These are phyloP conservation scores for Cancer borealis DNA, from an alignment of 2,888 invertebrate genomes.

Conservation along the genomic window DNA sequence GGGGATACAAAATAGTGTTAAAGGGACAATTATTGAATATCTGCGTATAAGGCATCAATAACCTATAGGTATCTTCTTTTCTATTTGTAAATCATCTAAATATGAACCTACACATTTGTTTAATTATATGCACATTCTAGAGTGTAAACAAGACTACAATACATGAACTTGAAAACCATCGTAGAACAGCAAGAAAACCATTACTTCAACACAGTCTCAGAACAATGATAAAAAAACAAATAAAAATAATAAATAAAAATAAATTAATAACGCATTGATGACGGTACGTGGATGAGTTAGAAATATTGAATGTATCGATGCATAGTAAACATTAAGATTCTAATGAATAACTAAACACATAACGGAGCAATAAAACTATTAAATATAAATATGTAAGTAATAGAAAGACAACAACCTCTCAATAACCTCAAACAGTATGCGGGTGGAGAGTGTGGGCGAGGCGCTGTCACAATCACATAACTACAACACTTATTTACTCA, in stretches of 20 bases:
- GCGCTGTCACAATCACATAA: no score
- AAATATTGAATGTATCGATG: background rate
- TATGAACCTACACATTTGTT: background rate
- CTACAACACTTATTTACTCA: no score
- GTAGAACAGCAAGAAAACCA: background rate
- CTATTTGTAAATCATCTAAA: background rate
- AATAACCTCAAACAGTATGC: background rate
- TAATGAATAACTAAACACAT: background rate
- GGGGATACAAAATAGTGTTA: background rate
- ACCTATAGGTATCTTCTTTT: background rate
- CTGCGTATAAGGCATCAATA: slow-evolving; percentile 16
- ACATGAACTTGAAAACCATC: background rate
- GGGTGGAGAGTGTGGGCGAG: background rate
- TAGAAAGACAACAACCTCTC: background rate
- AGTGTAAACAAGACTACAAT: background rate
- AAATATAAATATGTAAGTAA: background rate
- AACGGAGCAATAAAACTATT: background rate
- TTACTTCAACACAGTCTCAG: background rate
- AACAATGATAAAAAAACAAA: background rate
- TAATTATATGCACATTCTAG: background rate
- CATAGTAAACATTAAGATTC: no score
- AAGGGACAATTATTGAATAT: slow-evolving; percentile 24
- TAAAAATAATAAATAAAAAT: background rate
- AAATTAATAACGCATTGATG: background rate
- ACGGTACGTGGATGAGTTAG: background rate